Evolutionary conservation across 2,797 vertebrate species (phyloP).

Genomic region (Trachurus trachurus): DNA sequence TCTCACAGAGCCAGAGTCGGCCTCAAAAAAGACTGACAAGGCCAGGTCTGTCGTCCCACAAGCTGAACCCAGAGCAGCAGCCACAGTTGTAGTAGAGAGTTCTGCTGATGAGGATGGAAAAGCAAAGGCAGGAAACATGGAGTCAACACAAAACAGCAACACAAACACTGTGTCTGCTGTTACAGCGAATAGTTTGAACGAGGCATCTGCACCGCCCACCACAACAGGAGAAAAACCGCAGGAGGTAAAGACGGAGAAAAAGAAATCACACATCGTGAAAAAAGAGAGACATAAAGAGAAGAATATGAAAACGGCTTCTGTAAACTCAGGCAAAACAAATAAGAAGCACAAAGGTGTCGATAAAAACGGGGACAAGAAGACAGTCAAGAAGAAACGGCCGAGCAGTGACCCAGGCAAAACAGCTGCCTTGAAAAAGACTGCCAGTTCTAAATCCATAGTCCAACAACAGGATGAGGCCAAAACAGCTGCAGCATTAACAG

Average conservation of each 20-base stretch:
- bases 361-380: slow-evolving; percentile 21
- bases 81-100: background rate
- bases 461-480: slow-evolving; percentile 29
- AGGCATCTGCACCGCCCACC: background rate
- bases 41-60: slow-evolving; percentile 1
- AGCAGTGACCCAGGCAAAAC: slow-evolving; percentile 4
- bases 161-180: background rate
- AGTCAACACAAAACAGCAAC: background rate
- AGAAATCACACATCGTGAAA: background rate
- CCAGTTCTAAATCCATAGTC: background rate
- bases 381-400: background rate
- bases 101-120: slow-evolving; percentile 17
- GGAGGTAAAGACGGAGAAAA: background rate
- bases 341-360: slow-evolving; percentile 22
- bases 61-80: background rate
- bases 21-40: background rate
- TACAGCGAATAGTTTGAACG: background rate
- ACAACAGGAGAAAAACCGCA: slow-evolving; percentile 5
- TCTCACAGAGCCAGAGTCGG: background rate
- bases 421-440: slow-evolving; percentile 15
- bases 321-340: background rate
- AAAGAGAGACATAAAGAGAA: slow-evolving; percentile 6
- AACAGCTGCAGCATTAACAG: slow-evolving; percentile 58
- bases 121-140: slow-evolving; percentile 18
- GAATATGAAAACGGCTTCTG: background rate